Evolutionary conservation across 2,888 invertebrate species (phyloP).

Genomic region (Nomada lathburiana): DNA sequence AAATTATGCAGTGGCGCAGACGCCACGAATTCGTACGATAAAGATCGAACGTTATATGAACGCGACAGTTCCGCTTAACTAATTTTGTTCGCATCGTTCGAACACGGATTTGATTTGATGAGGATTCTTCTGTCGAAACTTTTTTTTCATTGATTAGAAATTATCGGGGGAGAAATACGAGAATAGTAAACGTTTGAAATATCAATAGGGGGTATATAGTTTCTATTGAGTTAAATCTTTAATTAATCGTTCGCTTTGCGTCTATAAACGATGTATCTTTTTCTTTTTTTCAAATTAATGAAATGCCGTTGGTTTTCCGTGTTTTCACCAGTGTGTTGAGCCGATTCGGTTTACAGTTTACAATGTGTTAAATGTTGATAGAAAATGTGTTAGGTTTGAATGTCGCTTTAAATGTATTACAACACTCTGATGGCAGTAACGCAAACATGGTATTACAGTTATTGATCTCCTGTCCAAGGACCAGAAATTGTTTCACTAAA

Average conservation of each 20-base stretch:
- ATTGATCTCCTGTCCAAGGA: conserved; percentile 24
- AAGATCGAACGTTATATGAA: conserved; percentile 34
- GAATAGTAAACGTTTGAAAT: not conserved
- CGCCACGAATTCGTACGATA: conserved; percentile 27
- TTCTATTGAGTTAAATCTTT: conserved; percentile 36
- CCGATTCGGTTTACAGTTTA: conserved; percentile 34
- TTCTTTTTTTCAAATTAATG: conserved; percentile 46
- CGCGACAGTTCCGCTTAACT: conserved; percentile 27
- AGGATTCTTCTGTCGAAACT: not conserved
- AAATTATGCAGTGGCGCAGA: not conserved
- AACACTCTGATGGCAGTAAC: conserved; percentile 34
- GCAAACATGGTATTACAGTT: conserved; percentile 45
- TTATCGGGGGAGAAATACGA: conserved; percentile 10
- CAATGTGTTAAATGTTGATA: conserved; percentile 50
- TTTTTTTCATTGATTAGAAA: not conserved
- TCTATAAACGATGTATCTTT: conserved; percentile 41
- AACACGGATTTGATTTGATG: conserved; percentile 30
- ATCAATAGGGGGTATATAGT: not conserved
- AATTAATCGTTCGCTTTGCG: conserved; percentile 38
- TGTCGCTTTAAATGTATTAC: conserved; percentile 67
- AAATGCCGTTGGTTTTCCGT: conserved; percentile 44
- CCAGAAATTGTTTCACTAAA: not conserved
- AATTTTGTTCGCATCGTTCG: conserved; percentile 21
- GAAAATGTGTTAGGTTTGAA: conserved; percentile 56
- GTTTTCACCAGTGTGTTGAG: conserved; percentile 37